A percentile compares a stretch with the other conserved stretches of the same genome.
These are phyloP conservation scores for Lathronympha strigana DNA, from an alignment of 2,888 invertebrate species.

Conservation along the genomic window DNA sequence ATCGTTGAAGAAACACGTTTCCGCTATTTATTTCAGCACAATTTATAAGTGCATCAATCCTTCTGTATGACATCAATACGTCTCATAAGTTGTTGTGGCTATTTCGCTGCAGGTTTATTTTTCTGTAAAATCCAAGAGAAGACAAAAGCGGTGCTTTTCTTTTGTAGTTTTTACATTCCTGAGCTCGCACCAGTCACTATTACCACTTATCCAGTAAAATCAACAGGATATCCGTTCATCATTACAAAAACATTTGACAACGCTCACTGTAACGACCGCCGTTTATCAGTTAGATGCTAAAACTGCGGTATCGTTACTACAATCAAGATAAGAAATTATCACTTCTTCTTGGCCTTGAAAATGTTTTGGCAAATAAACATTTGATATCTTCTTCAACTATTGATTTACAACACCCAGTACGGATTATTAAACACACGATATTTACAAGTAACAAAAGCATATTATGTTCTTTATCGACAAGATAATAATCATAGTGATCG, in stretches of 20 bases:
- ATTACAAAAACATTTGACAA: background rate
- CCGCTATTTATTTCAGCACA: constrained; percentile 61
- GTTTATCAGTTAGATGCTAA: background rate
- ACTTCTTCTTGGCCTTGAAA: background rate
- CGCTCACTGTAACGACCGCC: background rate
- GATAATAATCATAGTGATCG: no score
- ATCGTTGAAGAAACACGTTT: constrained; percentile 63
- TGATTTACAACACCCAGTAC: background rate
- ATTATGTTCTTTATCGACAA: background rate
- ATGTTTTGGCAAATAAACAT: background rate
- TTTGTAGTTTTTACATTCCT: constrained; percentile 47
- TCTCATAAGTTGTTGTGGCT: constrained; percentile 59
- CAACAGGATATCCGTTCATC: constrained; percentile 40
- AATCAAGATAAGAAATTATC: background rate
- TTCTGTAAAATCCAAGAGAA: constrained; percentile 58
- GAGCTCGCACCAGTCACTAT: constrained; percentile 69
- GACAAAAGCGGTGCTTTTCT: constrained; percentile 46
- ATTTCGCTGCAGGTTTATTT: constrained; percentile 61
- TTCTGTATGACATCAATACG: no score
- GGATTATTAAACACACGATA: background rate
- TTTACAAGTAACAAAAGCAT: background rate
- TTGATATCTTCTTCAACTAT: background rate
- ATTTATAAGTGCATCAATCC: constrained; percentile 63
- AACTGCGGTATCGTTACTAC: background rate
- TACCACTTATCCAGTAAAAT: constrained; percentile 62